Base-by-base conservation (phyloP, 2,797 vertebrate species). In the Selene dorsalis region DNA sequence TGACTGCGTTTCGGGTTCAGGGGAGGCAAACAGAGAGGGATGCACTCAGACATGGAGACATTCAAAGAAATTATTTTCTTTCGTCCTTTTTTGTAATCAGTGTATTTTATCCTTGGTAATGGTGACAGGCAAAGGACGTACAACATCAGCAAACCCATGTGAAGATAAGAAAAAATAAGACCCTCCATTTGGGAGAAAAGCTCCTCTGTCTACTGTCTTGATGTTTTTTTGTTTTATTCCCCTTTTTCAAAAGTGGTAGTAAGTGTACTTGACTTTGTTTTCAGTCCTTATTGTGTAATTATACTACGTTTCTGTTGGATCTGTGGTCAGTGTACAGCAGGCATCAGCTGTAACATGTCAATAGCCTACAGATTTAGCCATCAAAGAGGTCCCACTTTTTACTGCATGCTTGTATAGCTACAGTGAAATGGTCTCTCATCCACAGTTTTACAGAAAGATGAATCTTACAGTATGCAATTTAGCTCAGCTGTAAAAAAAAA, bases 251-350 rank as follows among this genome's bases (percentile, higher is more conserved):
- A 80, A 74, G 82, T 88, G 88, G 58, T 89, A 79, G 73, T 86
- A 52, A 50, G 74, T 65, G 83, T 90, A 72, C 66, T 88, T 76
- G 82, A 82, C 73, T 84, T 82, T 57, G 73, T 88, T 88, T 87
- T 89, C 74, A 83, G 88, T 92, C 92, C 82, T 82, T 79, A 87
- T 83, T 81, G 81, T 93, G 86, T 88, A 87, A 82, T 84, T 78
- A 68, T 87, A 74, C 88, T 69, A 77, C 82, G 78, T 90, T 81
- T 88, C 79, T 82, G 86, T 91, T 89, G 73, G 35, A 83, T 89
- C 74, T 75, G 79, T 88, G 81, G 79, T 84, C 61, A 38, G 70
- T 79, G 67, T 84, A 67, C 84, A 80, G 73, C 87, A 73, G 83
- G 82, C 75, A 17, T 48, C 7, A 61, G 76, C 82, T 72, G 63